phyloP scores from a whole-genome alignment of 1,140 invertebrate species.

The Mesaphorura yosii region DNA sequence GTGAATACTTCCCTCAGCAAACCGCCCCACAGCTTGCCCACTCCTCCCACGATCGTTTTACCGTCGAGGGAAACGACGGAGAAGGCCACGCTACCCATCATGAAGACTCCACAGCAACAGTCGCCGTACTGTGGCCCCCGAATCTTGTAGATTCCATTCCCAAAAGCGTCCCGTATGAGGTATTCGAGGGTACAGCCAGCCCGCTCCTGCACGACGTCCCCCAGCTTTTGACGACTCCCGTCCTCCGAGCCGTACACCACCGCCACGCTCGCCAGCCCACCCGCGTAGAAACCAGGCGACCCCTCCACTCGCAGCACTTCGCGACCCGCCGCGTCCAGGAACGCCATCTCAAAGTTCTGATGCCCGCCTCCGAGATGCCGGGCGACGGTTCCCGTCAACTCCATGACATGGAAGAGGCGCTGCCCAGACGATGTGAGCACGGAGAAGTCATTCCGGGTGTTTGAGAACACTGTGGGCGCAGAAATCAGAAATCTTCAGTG shows the following conservation, averaged over 20 bases:
- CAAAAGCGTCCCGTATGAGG: slow-evolving; percentile 2
- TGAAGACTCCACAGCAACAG: slow-evolving; percentile 1
- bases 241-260: neutral
- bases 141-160: slow-evolving; percentile 2
- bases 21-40: slow-evolving; percentile 47
- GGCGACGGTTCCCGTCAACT: neutral
- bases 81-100: slow-evolving; percentile 9
- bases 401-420: neutral
- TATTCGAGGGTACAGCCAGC: slow-evolving; percentile 2
- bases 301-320: slow-evolving; percentile 2
- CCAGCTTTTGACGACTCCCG: slow-evolving; percentile 1
- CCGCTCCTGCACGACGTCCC: slow-evolving; percentile 2
- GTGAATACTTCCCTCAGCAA: slow-evolving; percentile 56
- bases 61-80: slow-evolving; percentile 1
- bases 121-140: slow-evolving; percentile 2
- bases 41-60: slow-evolving; percentile 6
- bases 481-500: neutral
- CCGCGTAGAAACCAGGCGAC: slow-evolving; percentile 6
- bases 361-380: slow-evolving; percentile 2
- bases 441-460: slow-evolving; percentile 2
- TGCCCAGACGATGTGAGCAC: neutral
- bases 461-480: neutral
- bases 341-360: slow-evolving; percentile 12
- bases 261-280: neutral
- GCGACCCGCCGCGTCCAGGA: neutral